These are phyloP conservation scores for Hemicrepidius hirtus DNA, from an alignment of 2,888 invertebrate genomes.

Conservation along the genomic window DNA sequence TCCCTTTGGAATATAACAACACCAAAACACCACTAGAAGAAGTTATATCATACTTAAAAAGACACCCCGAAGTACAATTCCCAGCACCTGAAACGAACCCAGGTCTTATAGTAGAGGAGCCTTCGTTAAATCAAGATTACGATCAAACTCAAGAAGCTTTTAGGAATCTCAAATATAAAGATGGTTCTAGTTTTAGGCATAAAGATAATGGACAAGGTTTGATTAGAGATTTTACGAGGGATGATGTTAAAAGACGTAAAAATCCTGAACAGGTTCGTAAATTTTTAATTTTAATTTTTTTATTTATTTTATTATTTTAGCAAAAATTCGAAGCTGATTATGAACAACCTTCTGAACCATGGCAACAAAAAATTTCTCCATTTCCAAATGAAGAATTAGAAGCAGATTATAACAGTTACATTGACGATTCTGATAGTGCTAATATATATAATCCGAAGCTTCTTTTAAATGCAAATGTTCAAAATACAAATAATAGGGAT, in stretches of 20 bases:
- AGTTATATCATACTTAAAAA: constrained; percentile 64
- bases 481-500: constrained; percentile 62
- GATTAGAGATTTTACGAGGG: constrained; percentile 42
- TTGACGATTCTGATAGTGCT: constrained; percentile 58
- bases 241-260: constrained; percentile 40
- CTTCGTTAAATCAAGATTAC: constrained; percentile 27
- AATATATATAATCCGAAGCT: constrained; percentile 62
- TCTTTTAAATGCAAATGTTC: constrained; percentile 46
- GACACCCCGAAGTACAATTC: constrained; percentile 63
- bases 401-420: constrained; percentile 51
- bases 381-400: constrained; percentile 57
- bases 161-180: constrained; percentile 55
- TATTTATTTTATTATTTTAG: constrained; percentile 45
- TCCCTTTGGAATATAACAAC: constrained; percentile 64
- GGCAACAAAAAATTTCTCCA: constrained; percentile 47
- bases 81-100: constrained; percentile 18
- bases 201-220: constrained; percentile 58
- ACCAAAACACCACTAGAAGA: constrained; percentile 64
- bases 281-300: not conserved
- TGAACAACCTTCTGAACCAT: constrained; percentile 56
- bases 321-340: constrained; percentile 58
- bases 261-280: constrained; percentile 24
- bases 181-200: constrained; percentile 66
- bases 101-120: constrained; percentile 6
- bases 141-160: constrained; percentile 37